A percentile compares a stretch with the other conserved stretches of the same genome.
Conservation (phyloP, 1,140 invertebrate species). For the Druon quercuslanigerum region DNA sequence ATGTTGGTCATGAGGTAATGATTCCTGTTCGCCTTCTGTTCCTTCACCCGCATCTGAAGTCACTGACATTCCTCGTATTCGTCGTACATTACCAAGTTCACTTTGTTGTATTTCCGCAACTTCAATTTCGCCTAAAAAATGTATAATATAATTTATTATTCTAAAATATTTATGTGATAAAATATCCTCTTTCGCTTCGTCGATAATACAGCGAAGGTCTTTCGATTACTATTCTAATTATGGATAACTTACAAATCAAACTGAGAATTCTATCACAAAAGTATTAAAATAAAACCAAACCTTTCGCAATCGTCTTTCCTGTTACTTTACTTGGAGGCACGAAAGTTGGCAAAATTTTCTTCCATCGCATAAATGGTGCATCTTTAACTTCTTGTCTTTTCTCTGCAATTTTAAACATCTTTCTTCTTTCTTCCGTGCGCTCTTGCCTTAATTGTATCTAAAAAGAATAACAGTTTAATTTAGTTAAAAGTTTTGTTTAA, state of each 20-base stretch:
- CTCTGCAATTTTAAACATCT: conserved; percentile 92
- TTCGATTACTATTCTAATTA: too few species aligned
- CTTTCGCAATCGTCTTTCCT: conserved; percentile 30
- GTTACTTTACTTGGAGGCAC: conserved; percentile 43
- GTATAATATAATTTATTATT: too few species aligned
- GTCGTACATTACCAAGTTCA: conserved; percentile 35
- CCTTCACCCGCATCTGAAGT: conserved; percentile 51
- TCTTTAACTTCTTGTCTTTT: conserved; percentile 78
- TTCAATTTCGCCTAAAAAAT: conserved; percentile 37
- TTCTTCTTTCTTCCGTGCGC: conserved; percentile 92
- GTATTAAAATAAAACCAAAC: not conserved
- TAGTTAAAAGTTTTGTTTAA: not conserved
- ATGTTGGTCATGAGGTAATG: conserved; percentile 48
- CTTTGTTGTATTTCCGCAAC: conserved; percentile 3
- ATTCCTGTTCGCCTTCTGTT: conserved; percentile 56
- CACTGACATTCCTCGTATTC: conserved; percentile 26
- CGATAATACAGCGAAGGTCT: too few species aligned
- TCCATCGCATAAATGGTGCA: conserved; percentile 82
- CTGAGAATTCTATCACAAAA: not conserved
- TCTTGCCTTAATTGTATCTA: conserved; percentile 89
- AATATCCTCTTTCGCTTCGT: too few species aligned
- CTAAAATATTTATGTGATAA: too few species aligned
- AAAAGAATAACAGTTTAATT: conserved; percentile 39
- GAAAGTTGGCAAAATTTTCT: conserved; percentile 80
- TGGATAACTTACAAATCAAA: too few species aligned